Evolutionary conservation across 2,888 invertebrate species (phyloP).

Genomic region (Cyaniris semiargus): DNA sequence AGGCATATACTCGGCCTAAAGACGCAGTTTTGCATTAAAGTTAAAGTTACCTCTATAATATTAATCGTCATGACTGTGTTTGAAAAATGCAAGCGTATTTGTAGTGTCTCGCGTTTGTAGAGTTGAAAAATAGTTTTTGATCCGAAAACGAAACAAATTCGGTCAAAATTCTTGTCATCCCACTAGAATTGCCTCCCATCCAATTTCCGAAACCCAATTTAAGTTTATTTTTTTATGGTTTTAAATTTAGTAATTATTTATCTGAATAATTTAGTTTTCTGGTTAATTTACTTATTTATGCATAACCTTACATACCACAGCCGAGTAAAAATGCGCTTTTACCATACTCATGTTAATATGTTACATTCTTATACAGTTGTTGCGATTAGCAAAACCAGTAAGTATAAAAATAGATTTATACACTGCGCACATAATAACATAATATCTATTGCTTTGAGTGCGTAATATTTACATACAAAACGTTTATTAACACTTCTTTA

Average conservation of each 20-base stretch:
- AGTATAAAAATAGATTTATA: not conserved
- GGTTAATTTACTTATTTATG: not conserved
- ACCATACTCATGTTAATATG: not conserved
- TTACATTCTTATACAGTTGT: not conserved
- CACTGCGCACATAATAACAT: not conserved
- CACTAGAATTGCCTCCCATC: too few species aligned
- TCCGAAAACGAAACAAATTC: too few species aligned
- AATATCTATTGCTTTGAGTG: not conserved
- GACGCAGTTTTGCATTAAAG: too few species aligned
- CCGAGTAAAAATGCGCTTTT: not conserved
- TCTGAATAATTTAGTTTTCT: not conserved
- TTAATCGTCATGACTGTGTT: too few species aligned
- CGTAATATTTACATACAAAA: not conserved
- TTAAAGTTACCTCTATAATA: too few species aligned
- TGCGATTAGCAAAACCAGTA: not conserved
- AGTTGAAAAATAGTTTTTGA: too few species aligned
- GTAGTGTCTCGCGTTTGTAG: too few species aligned
- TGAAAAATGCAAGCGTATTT: too few species aligned
- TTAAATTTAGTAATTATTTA: not conserved
- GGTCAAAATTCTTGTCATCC: too few species aligned
- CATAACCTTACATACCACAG: not conserved
- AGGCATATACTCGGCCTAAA: too few species aligned
- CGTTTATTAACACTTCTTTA: not conserved
- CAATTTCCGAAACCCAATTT: not conserved
- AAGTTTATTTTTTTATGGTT: not conserved